Evolutionary conservation across 2,113 vertebrate species (phyloP).

Genomic region (Scopus umbretta): DNA sequence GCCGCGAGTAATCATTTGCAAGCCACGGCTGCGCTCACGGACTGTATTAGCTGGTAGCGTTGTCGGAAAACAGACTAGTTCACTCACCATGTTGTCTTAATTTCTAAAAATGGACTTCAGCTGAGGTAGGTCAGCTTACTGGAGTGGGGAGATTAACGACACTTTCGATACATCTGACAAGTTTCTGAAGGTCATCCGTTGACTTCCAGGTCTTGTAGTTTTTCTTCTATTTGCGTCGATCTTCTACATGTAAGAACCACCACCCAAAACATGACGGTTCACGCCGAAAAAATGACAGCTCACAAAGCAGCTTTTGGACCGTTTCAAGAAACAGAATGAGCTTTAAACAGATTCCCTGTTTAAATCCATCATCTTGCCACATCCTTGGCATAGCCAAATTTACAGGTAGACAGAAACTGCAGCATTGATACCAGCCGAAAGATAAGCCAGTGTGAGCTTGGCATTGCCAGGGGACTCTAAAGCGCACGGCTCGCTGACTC

Average conservation of each 20-base stretch:
- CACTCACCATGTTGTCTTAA: fast-evolving
- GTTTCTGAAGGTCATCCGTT: background rate
- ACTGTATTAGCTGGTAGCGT: fast-evolving
- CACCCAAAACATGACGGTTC: background rate
- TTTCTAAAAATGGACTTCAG: background rate
- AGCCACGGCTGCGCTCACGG: background rate
- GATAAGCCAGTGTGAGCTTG: background rate
- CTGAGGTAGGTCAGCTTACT: background rate
- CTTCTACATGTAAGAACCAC: background rate
- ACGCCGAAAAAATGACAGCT: background rate
- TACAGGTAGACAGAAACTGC: fast-evolving
- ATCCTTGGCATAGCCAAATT: background rate
- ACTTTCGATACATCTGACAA: background rate
- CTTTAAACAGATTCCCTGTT: background rate
- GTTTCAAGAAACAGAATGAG: background rate
- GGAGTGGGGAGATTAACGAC: background rate
- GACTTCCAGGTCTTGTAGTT: fast-evolving
- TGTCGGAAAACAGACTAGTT: background rate
- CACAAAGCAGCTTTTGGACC: background rate
- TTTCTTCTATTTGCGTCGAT: background rate
- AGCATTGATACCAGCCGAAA: background rate
- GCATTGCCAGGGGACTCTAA: fast-evolving
- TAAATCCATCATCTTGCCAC: background rate
- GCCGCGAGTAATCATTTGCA: fast-evolving
- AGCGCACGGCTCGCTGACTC: background rate